A percentile compares a stretch with the other conserved stretches of the same genome.
Conservation (phyloP, 2,888 invertebrate genomes). For the Creontiades dilutus region DNA sequence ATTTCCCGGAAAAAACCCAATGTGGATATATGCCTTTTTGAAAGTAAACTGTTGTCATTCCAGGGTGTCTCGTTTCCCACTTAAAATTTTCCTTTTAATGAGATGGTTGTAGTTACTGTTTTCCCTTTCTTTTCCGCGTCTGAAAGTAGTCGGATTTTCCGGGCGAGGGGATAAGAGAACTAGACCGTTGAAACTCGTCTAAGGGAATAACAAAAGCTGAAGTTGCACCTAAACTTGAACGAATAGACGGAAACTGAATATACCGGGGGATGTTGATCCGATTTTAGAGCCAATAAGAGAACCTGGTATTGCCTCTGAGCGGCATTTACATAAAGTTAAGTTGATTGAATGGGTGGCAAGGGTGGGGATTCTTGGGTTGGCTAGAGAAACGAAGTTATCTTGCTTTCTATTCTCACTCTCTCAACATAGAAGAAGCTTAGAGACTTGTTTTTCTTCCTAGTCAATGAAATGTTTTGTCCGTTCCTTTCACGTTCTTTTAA, state of each 20-base stretch:
- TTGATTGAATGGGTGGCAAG: neutral
- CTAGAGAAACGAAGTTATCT: neutral
- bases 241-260: neutral
- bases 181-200: no score
- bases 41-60: no score
- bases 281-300: slow-evolving; percentile 9
- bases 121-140: no score
- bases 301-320: neutral
- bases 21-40: no score
- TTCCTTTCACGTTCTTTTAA: slow-evolving; percentile 3
- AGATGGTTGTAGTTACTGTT: no score
- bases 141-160: no score
- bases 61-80: no score
- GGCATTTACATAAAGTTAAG: neutral
- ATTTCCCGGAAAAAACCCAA: no score
- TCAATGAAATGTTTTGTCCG: neutral
- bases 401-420: neutral
- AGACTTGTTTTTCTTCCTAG: neutral
- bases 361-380: neutral
- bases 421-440: neutral
- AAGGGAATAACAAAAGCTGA: no score
- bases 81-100: no score
- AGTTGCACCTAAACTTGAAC: no score
- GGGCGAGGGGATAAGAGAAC: no score
- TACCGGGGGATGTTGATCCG: neutral